These are phyloP conservation scores for Gymnothorax javanicus DNA, from an alignment of 2,797 vertebrate species.

Conservation along the genomic window DNA sequence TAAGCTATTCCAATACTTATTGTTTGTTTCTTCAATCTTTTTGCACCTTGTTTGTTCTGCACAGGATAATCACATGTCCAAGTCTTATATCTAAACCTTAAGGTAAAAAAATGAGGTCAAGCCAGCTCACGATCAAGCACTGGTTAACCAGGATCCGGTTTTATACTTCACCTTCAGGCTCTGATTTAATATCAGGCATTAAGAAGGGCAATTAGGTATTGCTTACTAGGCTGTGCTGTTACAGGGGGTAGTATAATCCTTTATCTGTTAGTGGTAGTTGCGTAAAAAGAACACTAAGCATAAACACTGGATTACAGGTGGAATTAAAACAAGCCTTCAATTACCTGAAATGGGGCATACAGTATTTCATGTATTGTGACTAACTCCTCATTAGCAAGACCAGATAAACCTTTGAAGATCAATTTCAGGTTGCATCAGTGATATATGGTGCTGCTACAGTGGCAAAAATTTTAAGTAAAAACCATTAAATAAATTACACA, in stretches of 20 bases:
- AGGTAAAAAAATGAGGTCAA: too few species aligned
- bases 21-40: too few species aligned
- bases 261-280: neutral
- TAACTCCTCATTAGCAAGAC: neutral
- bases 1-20: too few species aligned
- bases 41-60: too few species aligned
- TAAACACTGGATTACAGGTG: neutral
- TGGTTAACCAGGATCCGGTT: too few species aligned
- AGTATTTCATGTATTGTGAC: neutral
- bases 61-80: too few species aligned
- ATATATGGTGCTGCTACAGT: slow-evolving; percentile 3
- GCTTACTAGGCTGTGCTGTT: too few species aligned
- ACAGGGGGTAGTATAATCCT: neutral
- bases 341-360: neutral
- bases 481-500: slow-evolving; percentile 17
- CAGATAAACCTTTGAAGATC: slow-evolving; percentile 18
- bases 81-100: too few species aligned
- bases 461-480: neutral
- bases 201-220: too few species aligned
- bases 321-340: neutral
- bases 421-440: slow-evolving; percentile 8
- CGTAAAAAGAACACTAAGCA: neutral
- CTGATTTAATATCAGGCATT: too few species aligned
- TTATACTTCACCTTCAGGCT: too few species aligned
- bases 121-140: too few species aligned